Evolutionary conservation across 2,113 vertebrate species (phyloP).

Genomic region (Otolemur garnettii): DNA sequence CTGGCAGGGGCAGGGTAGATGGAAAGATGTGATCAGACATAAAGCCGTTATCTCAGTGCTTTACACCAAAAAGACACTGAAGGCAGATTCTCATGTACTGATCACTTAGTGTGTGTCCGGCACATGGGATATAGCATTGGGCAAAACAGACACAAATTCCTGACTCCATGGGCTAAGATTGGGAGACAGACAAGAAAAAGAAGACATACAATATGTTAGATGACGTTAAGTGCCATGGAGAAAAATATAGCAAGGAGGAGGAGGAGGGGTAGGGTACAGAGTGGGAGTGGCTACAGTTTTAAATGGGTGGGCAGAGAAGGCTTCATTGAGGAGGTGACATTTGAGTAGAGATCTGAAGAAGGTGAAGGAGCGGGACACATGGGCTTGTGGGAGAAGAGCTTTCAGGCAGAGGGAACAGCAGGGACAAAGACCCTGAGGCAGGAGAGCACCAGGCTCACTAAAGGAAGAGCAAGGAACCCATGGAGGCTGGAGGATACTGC

Average conservation of each 20-base stretch:
- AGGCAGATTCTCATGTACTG: background rate
- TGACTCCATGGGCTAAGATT: background rate
- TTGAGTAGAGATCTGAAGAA: background rate
- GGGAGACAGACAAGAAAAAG: background rate
- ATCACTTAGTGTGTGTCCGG: background rate
- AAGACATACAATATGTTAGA: background rate
- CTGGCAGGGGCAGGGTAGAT: background rate
- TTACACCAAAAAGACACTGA: background rate
- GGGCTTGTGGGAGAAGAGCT: background rate
- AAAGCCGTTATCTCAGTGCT: background rate
- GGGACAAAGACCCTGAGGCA: conserved; percentile 31
- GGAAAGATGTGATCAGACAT: background rate
- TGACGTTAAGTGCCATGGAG: background rate
- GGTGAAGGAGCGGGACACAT: background rate
- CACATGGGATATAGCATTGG: background rate
- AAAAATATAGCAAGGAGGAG: background rate
- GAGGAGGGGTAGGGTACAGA: background rate
- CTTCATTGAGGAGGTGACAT: background rate
- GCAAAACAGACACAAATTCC: background rate
- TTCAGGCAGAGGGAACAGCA: background rate
- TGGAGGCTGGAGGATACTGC: background rate
- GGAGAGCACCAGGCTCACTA: background rate
- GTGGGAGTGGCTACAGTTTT: background rate
- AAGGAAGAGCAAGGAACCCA: background rate
- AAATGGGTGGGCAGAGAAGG: background rate